Percentiles rank a stretch among this genome's conserved stretches.
These are phyloP conservation scores for Myotis daubentonii DNA, from an alignment of 2,797 vertebrate genomes.

Conservation along the genomic window DNA sequence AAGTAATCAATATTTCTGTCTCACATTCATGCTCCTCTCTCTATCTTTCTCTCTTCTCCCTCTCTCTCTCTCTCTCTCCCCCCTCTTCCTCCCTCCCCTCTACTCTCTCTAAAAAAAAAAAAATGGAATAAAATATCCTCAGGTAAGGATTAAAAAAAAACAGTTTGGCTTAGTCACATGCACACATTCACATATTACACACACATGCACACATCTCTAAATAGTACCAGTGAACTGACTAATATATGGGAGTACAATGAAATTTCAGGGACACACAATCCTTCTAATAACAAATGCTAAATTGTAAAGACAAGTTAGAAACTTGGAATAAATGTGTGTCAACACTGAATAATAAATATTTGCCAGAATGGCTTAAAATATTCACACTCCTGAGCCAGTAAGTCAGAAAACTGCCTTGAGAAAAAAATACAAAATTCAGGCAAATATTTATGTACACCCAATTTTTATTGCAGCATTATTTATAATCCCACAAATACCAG, in stretches of 20 bases:
- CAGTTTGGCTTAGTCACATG: background rate
- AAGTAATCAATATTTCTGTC: too few species aligned
- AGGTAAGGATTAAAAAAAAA: too few species aligned
- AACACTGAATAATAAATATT: constrained; percentile 63
- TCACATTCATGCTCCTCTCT: too few species aligned
- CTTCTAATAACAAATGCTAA: constrained; percentile 52
- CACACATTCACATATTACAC: background rate
- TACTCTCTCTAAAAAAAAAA: too few species aligned
- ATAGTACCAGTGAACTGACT: background rate
- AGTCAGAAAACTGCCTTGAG: constrained; percentile 37
- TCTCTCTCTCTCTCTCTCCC: too few species aligned
- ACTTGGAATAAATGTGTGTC: constrained; percentile 33
- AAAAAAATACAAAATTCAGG: background rate
- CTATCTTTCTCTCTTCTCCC: too few species aligned
- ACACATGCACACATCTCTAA: background rate
- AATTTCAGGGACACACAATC: background rate
- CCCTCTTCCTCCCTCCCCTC: too few species aligned
- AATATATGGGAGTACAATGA: background rate
- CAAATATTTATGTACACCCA: constrained; percentile 52
- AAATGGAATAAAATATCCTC: too few species aligned
- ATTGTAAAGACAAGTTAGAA: constrained; percentile 50
- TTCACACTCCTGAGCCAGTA: constrained; percentile 32
- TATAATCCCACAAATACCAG: background rate
- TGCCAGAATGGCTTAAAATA: constrained; percentile 58
- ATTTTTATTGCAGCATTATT: constrained; percentile 47